Percentiles rank a stretch among this genome's conserved stretches.
Conservation (phyloP, 2,888 invertebrate species). For the Sisyra nigra region DNA sequence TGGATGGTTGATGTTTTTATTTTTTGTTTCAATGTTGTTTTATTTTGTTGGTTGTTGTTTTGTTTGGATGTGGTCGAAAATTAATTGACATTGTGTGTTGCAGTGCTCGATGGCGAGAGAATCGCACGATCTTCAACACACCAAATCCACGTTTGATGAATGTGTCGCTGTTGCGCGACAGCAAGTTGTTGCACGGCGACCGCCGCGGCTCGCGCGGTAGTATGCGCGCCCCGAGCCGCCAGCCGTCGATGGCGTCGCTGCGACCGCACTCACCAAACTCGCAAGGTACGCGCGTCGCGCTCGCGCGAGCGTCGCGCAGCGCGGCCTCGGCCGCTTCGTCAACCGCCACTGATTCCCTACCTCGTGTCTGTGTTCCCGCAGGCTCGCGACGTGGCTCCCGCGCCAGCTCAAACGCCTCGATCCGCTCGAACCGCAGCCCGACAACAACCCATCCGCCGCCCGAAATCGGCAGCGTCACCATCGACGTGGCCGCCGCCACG, state of each 20-base stretch:
- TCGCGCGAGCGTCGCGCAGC: conserved; percentile 10
- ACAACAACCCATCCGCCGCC: conserved; percentile 14
- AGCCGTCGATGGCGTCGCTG: conserved; percentile 72
- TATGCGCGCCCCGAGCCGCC: conserved; percentile 64
- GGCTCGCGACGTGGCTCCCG: conserved; percentile 55
- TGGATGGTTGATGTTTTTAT: too few relatives aligned
- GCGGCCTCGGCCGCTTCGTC: conserved; percentile 7
- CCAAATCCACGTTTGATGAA: conserved; percentile 90
- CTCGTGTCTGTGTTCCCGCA: conserved; percentile 13
- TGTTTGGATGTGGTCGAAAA: not conserved
- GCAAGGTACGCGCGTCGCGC: conserved; percentile 34
- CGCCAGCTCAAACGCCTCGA: conserved; percentile 64
- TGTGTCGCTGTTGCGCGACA: conserved; percentile 67
- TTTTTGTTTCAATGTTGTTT: too few relatives aligned
- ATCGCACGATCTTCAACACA: conserved; percentile 85
- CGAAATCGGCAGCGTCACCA: not conserved
- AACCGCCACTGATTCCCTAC: conserved; percentile 7
- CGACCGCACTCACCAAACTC: conserved; percentile 64
- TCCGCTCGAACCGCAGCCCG: conserved; percentile 45
- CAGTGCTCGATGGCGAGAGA: conserved; percentile 85
- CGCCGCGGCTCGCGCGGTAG: conserved; percentile 66
- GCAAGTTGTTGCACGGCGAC: conserved; percentile 62
- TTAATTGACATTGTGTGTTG: conserved; percentile 17
- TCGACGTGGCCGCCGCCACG: not conserved
- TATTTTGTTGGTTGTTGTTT: not conserved